A percentile compares a stretch with the other conserved stretches of the same genome.
Conservation (phyloP, 2,888 invertebrate species). For the Chrysodeixis includens region DNA sequence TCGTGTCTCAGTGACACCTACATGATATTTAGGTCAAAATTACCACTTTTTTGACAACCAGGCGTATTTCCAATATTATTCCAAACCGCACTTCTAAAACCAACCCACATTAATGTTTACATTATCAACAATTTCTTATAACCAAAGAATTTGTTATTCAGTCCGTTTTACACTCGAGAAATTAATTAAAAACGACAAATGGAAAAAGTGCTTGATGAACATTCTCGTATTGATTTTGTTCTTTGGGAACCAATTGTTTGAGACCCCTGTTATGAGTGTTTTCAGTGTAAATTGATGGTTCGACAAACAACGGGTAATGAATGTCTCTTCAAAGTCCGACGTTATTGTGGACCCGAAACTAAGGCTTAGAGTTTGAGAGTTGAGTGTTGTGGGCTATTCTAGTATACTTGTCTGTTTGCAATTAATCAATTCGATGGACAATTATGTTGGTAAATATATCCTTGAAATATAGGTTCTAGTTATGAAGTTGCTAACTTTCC, state of each 20-base stretch:
- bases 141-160: conserved; percentile 7
- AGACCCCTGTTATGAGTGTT: conserved; percentile 25
- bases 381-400: background rate
- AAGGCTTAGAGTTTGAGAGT: conserved; percentile 11
- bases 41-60: background rate
- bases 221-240: conserved; percentile 18
- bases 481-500: background rate
- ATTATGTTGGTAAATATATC: background rate
- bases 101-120: background rate
- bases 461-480: background rate
- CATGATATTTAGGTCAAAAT: no score
- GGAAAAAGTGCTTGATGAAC: conserved; percentile 10
- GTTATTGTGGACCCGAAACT: conserved; percentile 18
- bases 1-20: no score
- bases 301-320: conserved; percentile 34
- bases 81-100: background rate
- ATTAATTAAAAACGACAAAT: conserved; percentile 24
- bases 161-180: conserved; percentile 7
- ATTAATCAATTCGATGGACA: background rate
- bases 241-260: conserved; percentile 18
- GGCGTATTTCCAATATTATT: background rate
- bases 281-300: conserved; percentile 28
- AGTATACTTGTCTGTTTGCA: background rate
- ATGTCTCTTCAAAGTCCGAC: conserved; percentile 24
- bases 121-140: conserved; percentile 9